Percentiles rank a stretch among this genome's conserved stretches.
phyloP scores from a whole-genome alignment of 2,113 vertebrate species.

The Conger conger region DNA sequence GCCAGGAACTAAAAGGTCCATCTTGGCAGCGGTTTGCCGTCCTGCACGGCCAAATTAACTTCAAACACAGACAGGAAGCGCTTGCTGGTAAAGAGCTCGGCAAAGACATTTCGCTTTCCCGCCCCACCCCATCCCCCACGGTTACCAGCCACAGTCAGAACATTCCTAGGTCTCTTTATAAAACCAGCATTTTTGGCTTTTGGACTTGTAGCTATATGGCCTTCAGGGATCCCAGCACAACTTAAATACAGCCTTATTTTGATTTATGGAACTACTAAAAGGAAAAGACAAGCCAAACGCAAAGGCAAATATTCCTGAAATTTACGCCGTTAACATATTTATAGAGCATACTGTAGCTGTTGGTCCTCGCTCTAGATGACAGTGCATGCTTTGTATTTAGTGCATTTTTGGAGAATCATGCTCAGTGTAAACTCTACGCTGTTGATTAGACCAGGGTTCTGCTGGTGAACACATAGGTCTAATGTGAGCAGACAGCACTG shows the following conservation, averaged over 20 bases:
- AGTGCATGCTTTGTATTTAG: neutral
- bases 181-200: neutral
- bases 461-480: neutral
- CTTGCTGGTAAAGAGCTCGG: conserved; percentile 4
- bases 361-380: neutral
- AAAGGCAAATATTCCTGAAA: conserved; percentile 13
- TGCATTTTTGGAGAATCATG: neutral
- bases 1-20: conserved; percentile 3
- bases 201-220: neutral
- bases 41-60: conserved; percentile 18
- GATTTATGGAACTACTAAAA: neutral
- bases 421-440: neutral
- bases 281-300: neutral
- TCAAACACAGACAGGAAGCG: conserved; percentile 11
- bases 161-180: neutral
- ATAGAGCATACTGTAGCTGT: neutral
- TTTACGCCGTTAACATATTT: neutral
- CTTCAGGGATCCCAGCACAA: neutral
- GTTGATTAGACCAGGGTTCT: neutral
- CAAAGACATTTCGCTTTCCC: neutral
- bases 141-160: neutral
- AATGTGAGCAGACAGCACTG: neutral
- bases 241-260: neutral
- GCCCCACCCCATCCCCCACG: no score
- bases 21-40: neutral